Evolutionary conservation across 2,888 invertebrate genomes (phyloP), one percentile per base, ranked within the genome.

Genomic region (Meloe dianella): DNA sequence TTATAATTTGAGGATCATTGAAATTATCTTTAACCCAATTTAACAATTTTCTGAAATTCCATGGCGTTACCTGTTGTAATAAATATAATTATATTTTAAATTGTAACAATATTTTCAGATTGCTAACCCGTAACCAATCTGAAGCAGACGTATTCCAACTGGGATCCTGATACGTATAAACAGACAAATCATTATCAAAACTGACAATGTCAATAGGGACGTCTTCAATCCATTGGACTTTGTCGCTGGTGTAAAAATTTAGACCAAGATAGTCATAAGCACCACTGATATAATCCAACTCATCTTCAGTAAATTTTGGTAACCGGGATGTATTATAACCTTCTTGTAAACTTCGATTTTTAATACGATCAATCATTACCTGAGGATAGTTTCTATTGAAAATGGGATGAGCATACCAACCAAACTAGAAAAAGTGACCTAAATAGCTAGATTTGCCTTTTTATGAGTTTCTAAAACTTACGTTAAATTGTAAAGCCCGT

Each of bases 241-340:
- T 60, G 63, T 74, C 83, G 0, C 87, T 86, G 74, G 88, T 86
- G 75, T 90, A 90, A 73, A 88, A 87, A 73, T 90, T 89, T 22
- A 89, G 74, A 0, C 88, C 89, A 58, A 89, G 85, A 78, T 89
- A 89, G 74, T 90, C 89, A 1, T 86, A 83, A 60, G 87, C 71
- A 76, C 83, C 89, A 85, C 73, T 61, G 78, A 80, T 67, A 17
- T 60, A 57, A 54, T 69, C 63, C 60, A 86, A 84, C 82, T 87
- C 85, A 75, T 84, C 80, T n/a, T 77, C 69, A 0, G 85, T 82
- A 72, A 87, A 87, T 65, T 80, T 79, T 22, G 87, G 87, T 29
- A 87, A 79, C n/a, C 87, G 82, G 6, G 87, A 87, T 66, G 84
- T 76, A n/a, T 78, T 73, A 70, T 79, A 87, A 14, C 86, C 85